These are phyloP conservation scores for Psittacara wagleri DNA, from an alignment of 2,113 vertebrate genomes.

Conservation along the genomic window DNA sequence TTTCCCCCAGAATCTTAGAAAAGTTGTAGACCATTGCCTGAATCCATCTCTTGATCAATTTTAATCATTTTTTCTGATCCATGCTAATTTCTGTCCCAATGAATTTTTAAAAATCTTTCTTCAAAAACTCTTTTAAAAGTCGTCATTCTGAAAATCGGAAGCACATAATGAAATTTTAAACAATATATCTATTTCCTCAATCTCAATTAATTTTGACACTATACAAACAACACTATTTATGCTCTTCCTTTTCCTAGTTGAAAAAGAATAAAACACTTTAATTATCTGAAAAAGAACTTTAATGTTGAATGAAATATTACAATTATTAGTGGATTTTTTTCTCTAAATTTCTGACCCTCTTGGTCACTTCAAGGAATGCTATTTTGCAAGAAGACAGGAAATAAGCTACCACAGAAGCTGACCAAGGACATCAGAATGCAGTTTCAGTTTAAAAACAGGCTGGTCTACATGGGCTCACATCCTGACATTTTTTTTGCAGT, in stretches of 20 bases:
- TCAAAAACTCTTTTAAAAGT: not conserved
- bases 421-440: not conserved
- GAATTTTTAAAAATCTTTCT: not conserved
- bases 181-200: not conserved
- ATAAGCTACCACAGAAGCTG: not conserved
- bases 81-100: not conserved
- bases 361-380: not conserved
- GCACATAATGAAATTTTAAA: not conserved
- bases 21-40: not conserved
- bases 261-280: not conserved
- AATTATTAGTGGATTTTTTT: fast-evolving
- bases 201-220: not conserved
- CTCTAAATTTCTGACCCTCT: not conserved
- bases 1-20: not conserved
- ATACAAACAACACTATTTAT: not conserved
- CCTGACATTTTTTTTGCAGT: not conserved
- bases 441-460: not conserved
- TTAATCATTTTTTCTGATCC: not conserved
- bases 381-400: not conserved
- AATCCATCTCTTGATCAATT: not conserved
- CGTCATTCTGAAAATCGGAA: not conserved
- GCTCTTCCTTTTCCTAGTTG: not conserved
- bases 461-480: not conserved
- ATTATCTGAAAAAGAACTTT: not conserved
- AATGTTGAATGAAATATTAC: not conserved